Percentiles rank a stretch among this genome's conserved stretches.
phyloP scores from a whole-genome alignment of 2,888 invertebrate genomes.

The Actias luna region DNA sequence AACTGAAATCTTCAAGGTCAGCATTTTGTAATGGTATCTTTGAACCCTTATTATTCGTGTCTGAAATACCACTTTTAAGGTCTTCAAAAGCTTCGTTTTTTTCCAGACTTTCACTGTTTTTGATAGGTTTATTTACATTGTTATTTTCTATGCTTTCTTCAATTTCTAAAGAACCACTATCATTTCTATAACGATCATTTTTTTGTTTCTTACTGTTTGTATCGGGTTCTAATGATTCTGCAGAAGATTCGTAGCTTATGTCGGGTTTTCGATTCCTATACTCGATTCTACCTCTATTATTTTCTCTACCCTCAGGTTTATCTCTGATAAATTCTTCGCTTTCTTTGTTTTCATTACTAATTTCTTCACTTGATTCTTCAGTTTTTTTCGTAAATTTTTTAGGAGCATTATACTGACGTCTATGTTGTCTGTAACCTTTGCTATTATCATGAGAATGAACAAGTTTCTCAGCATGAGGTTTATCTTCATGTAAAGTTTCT shows the following conservation, averaged over 20 bases:
- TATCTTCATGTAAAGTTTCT: constrained; percentile 52
- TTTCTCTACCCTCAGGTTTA: constrained; percentile 31
- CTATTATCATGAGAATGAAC: constrained; percentile 1
- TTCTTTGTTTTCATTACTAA: constrained; percentile 22
- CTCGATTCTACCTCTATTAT: constrained; percentile 20
- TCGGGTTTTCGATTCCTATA: neutral
- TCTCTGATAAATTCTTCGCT: constrained; percentile 27
- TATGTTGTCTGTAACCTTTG: neutral
- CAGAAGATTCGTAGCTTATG: neutral
- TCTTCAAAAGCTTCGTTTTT: constrained; percentile 15
- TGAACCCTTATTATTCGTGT: constrained; percentile 12
- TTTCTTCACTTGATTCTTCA: constrained; percentile 9
- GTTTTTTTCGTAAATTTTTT: neutral
- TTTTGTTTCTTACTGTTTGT: constrained; percentile 7
- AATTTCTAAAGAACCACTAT: constrained; percentile 19
- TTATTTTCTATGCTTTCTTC: constrained; percentile 29
- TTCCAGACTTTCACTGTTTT: constrained; percentile 31
- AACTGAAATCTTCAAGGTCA: constrained; percentile 54
- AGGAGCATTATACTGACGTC: neutral
- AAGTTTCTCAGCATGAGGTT: constrained; percentile 16
- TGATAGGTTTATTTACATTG: constrained; percentile 2
- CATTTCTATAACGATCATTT: constrained; percentile 10
- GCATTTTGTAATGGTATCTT: constrained; percentile 43
- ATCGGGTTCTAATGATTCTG: constrained; percentile 15
- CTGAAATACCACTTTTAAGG: constrained; percentile 15